Evolutionary conservation across 1,140 invertebrate species (phyloP), one percentile per base, ranked within the genome.

Genomic region (Microvelia longipes): DNA sequence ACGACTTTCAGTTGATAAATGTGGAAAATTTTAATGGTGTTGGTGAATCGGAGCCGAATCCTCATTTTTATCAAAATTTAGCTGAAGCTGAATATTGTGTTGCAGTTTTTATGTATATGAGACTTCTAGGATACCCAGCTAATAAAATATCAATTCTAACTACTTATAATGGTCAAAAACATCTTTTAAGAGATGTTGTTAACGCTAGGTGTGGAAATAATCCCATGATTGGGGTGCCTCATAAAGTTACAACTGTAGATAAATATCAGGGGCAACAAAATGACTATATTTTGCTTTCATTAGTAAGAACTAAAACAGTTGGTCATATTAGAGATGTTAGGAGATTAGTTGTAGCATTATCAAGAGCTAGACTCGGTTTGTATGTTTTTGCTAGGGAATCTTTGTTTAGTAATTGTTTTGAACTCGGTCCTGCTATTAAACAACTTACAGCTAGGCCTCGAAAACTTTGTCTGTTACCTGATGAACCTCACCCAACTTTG

Each of bases 251-350:
- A 71, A 50, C 98, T 5, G 98, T 99, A 14, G 98, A 99, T 79
- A 98, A 98, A 76, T 99, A 97, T 79, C 98, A 99, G 79, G 98
- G 98, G 71, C 97, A 99, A 77, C 98, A 99, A 80, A 99, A 99
- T 80, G 97, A 99, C 80, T 98, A 95, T 76, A 96, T 99, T 68
- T 82, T 99, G 2, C 82, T 99, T 1, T 99, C 96, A 0, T 80
- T 99, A 19, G 98, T 99, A 24, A 85, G 95, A 71, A 99, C 98
- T 0, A 90, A 90, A 78, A 91, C 93, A 19, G 95, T 99, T 30
- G 98, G 98, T 69, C 97, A 99, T 82, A 82, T 99, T 69, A 81
- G 97, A 64, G 98, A 99, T 83, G 92, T 98, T 0, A 84, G 98
- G 2, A 90, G 98, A 80, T 84, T 99, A 28, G 90, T 99, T 60